These are phyloP conservation scores for Drosophila truncata DNA, from an alignment of 1,140 invertebrate genomes.

Conservation along the genomic window DNA sequence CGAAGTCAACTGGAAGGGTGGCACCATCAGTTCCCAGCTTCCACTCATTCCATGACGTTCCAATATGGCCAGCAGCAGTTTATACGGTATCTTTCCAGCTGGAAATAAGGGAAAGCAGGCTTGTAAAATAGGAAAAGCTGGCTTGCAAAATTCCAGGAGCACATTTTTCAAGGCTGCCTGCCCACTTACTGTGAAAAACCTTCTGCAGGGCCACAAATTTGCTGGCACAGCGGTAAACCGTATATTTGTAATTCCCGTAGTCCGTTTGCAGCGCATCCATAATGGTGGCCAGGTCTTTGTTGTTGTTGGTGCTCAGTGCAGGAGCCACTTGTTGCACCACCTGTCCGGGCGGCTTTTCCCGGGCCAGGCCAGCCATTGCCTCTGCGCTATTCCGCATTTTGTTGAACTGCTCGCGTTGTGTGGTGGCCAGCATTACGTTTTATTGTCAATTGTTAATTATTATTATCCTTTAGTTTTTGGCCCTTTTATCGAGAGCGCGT, in stretches of 20 bases:
- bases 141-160: not conserved
- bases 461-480: not conserved
- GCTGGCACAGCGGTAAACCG: slow-evolving; percentile 79
- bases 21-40: slow-evolving; percentile 72
- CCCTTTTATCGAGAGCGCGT: slow-evolving; percentile 40
- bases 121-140: not conserved
- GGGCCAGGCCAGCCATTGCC: slow-evolving; percentile 42
- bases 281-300: slow-evolving; percentile 63
- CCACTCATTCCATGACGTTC: slow-evolving; percentile 72
- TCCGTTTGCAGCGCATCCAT: slow-evolving; percentile 66
- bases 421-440: slow-evolving; percentile 9
- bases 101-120: slow-evolving; percentile 3
- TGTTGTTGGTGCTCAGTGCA: slow-evolving; percentile 23
- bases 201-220: slow-evolving; percentile 78
- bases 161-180: not conserved
- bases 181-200: slow-evolving; percentile 73
- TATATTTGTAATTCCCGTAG: slow-evolving; percentile 76
- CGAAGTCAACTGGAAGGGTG: slow-evolving; percentile 78
- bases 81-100: slow-evolving; percentile 78
- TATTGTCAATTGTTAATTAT: not conserved
- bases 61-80: slow-evolving; percentile 72
- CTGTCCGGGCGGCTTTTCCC: slow-evolving; percentile 48
- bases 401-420: slow-evolving; percentile 37
- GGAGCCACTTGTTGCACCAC: slow-evolving; percentile 37
- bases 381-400: slow-evolving; percentile 51